Evolutionary conservation across 2,113 vertebrate genomes (phyloP), one percentile per base, ranked within the genome.

Genomic region (Aplodontia rufa): DNA sequence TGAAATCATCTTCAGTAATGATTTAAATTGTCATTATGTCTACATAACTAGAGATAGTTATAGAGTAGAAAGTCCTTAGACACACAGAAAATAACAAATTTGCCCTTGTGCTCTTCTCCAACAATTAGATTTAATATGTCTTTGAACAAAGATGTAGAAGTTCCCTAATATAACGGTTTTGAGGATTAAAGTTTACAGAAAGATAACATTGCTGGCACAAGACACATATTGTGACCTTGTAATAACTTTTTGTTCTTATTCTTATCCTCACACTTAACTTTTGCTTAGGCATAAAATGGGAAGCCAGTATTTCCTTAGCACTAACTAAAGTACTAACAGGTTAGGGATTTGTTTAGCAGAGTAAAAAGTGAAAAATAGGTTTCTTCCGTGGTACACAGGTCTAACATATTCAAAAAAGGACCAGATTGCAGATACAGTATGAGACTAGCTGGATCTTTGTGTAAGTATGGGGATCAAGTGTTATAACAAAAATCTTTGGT

Each of bases 211-310:
- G 0, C 7, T 88, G 47, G 17, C 12, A 68, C 20, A 75, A 42
- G 28, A 16, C 5, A 87, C 11, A 10, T 13, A 47, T 35, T 80
- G 7, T 75, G 13, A 49, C 17, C 20, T 69, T 24, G 3, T 85
- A 51, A 79, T 74, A 91, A 68, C 42, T 74, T 80, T 93, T 71
- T 30, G 26, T 64, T 79, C 62, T 83, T 91, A 82, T n/a, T 64
- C 20, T 24, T 8, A 42, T 35, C 22, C 11, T 58, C 24, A n/a
- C 58, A 20, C 11, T 14, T 49, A 35, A 32, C 35, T 22, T 53
- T 60, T 35, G 60, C 40, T 71, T 42, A 64, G 49, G 9, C n/a
- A 53, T 62, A 69, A 71, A 69, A 58, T 35, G 64, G 13, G 35
- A 74, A 10, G 0, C 12, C 12, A 47, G 13, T 26, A 75, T 85